These are phyloP conservation scores for Drosophila ogumai DNA, from an alignment of 1,140 invertebrate species.

Conservation along the genomic window DNA sequence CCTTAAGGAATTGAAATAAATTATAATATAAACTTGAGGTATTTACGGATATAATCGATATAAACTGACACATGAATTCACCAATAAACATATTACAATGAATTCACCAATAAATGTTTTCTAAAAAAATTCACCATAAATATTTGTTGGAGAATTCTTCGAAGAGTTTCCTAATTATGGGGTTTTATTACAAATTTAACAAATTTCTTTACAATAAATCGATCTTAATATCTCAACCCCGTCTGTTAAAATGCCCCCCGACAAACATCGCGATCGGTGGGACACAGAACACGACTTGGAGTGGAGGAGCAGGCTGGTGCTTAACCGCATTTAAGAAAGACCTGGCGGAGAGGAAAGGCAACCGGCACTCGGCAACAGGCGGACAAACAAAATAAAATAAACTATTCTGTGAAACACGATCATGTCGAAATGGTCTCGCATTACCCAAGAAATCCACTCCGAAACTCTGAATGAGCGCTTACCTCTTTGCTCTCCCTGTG, in stretches of 20 bases:
- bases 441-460: slow-evolving; percentile 67
- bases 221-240: not conserved
- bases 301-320: slow-evolving; percentile 40
- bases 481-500: not conserved
- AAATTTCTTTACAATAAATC: not conserved
- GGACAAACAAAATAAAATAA: slow-evolving; percentile 62
- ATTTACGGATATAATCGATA: no score
- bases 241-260: not conserved
- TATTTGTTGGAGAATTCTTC: not conserved
- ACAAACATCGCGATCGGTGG: slow-evolving; percentile 17
- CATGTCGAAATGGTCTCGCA: slow-evolving; percentile 75
- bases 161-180: not conserved
- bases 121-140: no score
- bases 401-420: slow-evolving; percentile 78
- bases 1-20: not conserved
- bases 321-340: slow-evolving; percentile 79
- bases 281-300: slow-evolving; percentile 24
- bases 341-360: slow-evolving; percentile 38
- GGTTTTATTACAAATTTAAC: not conserved
- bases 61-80: not conserved
- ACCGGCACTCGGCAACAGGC: slow-evolving; percentile 35
- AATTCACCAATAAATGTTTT: not conserved
- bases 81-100: not conserved
- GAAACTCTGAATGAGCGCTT: slow-evolving; percentile 46
- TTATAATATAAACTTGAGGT: not conserved